Base-by-base conservation (phyloP, 2,888 invertebrate genomes). In the Caenorhabditis macrosperma region DNA sequence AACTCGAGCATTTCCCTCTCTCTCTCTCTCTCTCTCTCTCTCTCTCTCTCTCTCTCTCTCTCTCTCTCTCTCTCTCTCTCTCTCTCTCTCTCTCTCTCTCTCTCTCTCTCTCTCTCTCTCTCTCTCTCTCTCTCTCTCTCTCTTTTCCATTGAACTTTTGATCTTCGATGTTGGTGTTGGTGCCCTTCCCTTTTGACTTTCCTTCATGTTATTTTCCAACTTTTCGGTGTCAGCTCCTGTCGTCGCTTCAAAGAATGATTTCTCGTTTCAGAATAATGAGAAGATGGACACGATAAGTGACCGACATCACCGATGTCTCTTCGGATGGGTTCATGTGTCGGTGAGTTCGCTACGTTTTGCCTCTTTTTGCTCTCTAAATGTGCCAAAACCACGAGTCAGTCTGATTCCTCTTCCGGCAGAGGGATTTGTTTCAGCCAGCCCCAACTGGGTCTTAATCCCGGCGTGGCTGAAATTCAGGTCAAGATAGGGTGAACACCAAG, bases 271-370 rank as follows among this genome's bases (percentile, higher is more conserved):
- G 64, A 59, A 78, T 59, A 78, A 78, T 78, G 78, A 78, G 59
- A 78, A 71, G 24, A 78, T 78, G 78, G 78, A 78, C 60, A 78
- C 78, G 67, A 63, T 78, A 68, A 63, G 60, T 57, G 72, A 78
- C 46, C 72, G 74, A 68, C 74, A 74, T 74, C 78, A 78, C 54
- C 81, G 77, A 71, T 81, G 81, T 72, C 64, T 81, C 24, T 81
- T 81, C 38, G 81, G 77, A 41, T 81, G 69, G 71, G 63, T 77
- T 7, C 81, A 81, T 64, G 81, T 81, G 5, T 63, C 71, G 20
- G 81, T 81, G 17, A 46, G 77, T 28, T 46, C n/a, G n/a, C n/a
- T n/a, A n/a, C n/a, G n/a, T n/a, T n/a, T n/a, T n/a, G n/a, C n/a
- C 4, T n/a, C 5, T 52, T 30, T 67, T 41, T n/a, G n/a, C n/a